A percentile compares a stretch with the other conserved stretches of the same genome.
phyloP scores from a whole-genome alignment of 37 sponge, comb jelly and placozoan genomes.

The Axinella damicornis region DNA sequence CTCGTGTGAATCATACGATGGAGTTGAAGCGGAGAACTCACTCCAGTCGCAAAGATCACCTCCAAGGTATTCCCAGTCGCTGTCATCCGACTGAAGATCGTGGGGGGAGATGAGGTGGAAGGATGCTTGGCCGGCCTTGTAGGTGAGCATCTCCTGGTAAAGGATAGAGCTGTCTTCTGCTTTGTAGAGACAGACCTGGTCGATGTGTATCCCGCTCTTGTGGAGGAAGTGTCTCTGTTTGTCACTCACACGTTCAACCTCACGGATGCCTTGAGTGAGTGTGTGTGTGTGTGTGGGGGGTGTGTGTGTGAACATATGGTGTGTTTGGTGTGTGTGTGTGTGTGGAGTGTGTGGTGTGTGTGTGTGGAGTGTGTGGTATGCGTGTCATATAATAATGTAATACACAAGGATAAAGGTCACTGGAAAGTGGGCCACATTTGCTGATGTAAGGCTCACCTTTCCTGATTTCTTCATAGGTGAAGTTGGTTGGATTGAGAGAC shows the following conservation, averaged over 20 bases:
- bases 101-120: background rate
- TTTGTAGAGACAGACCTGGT: constrained; percentile 48
- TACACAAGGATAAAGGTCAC: too few species aligned
- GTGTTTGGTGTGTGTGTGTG: too few species aligned
- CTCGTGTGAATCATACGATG: background rate
- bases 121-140: constrained; percentile 57
- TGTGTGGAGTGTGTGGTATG: too few species aligned
- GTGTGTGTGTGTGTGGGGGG: too few species aligned
- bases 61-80: constrained; percentile 38
- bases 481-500: constrained; percentile 74
- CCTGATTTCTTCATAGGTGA: constrained; percentile 64
- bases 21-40: constrained; percentile 1
- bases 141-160: constrained; percentile 66
- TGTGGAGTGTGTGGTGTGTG: too few species aligned
- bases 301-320: too few species aligned
- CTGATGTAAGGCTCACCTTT: constrained; percentile 41
- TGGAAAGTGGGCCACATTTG: too few species aligned
- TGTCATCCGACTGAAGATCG: constrained; percentile 20
- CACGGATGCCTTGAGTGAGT: constrained; percentile 49
- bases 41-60: constrained; percentile 23
- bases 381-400: too few species aligned
- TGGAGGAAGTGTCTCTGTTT: constrained; percentile 27
- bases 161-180: constrained; percentile 40
- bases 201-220: background rate
- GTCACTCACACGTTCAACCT: constrained; percentile 46